Base-by-base conservation (phyloP, 2,888 invertebrate genomes). In the Cheilosia pagana region DNA sequence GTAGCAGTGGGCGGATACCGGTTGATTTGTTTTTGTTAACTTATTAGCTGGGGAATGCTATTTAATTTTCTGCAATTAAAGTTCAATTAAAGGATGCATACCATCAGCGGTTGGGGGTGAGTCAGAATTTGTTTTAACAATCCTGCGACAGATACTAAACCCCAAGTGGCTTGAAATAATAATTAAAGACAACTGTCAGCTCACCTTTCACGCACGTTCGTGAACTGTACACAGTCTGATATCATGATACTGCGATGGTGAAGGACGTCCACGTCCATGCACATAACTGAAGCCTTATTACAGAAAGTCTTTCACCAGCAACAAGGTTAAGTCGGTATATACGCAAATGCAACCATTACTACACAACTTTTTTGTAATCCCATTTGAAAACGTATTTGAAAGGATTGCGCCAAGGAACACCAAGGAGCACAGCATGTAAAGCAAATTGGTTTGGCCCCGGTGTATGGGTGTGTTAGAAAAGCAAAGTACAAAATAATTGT, bases 401-500 rank as follows among this genome's bases (percentile, higher is more conserved):
- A 12, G 35, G 35, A 35, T 35, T 35, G 35, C 25, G 4, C 19
- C 41, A 71, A 71, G 65, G 57, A 60, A 43, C 16, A 28, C 39
- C 35, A 39, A 41, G 63, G 67, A 77, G 23, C 81, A 57, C 53
- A 50, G 53, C 68, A 75, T 43, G 62, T 62, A 41, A 67, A 60
- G 43, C 48, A 63, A 65, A 76, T 60, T 41, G 57, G 59, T 59
- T 65, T 65, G 19, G 59, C 21, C 14, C 4, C 25, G 35, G 3
- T 50, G 7, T 14, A 12, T 39, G n/a, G 10, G 52, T 50, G 62
- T 67, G 48, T 53, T 53, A 39, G 41, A 52, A 35, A 35, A 53
- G 72, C 76, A 83, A 79, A 82, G 72, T 79, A 79, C 78, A 81
- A 70, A 81, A 82, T 78, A 81, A 78, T 78, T 86, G 86, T 71